Conservation (phyloP, 2,113 vertebrate species). For the Chlamydotis undulata region DNA sequence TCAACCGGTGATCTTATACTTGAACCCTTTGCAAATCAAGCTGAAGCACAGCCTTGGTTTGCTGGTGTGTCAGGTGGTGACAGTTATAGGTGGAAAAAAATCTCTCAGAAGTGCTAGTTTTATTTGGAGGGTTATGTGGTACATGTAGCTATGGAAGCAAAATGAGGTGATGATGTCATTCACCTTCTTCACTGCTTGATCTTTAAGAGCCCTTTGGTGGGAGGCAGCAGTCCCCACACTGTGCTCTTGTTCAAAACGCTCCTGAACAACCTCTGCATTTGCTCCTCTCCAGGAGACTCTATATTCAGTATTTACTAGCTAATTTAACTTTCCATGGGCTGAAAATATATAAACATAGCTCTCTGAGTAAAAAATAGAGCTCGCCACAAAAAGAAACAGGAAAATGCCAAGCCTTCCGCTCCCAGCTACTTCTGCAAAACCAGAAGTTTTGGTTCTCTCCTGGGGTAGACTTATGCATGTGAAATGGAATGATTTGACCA, state of each 20-base stretch:
- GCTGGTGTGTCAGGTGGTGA: background rate
- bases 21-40: background rate
- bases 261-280: background rate
- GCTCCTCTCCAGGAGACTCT: background rate
- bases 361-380: background rate
- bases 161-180: background rate
- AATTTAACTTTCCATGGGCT: background rate
- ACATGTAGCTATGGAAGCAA: background rate
- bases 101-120: background rate
- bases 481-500: background rate
- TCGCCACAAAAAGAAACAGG: background rate
- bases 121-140: background rate
- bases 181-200: background rate
- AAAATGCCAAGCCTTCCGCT: constrained; percentile 16
- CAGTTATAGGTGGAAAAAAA: background rate
- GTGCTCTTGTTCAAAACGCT: background rate
- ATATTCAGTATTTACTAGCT: background rate
- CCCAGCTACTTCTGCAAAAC: constrained; percentile 20
- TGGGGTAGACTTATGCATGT: background rate
- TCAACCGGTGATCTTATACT: background rate
- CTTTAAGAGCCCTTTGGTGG: background rate
- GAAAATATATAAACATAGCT: background rate
- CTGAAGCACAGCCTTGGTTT: background rate
- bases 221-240: background rate
- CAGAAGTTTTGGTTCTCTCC: constrained; percentile 23